A percentile compares a stretch with the other conserved stretches of the same genome.
Evolutionary conservation across 1,140 invertebrate genomes (phyloP).

Genomic region (Rhopalosiphum maidis): DNA sequence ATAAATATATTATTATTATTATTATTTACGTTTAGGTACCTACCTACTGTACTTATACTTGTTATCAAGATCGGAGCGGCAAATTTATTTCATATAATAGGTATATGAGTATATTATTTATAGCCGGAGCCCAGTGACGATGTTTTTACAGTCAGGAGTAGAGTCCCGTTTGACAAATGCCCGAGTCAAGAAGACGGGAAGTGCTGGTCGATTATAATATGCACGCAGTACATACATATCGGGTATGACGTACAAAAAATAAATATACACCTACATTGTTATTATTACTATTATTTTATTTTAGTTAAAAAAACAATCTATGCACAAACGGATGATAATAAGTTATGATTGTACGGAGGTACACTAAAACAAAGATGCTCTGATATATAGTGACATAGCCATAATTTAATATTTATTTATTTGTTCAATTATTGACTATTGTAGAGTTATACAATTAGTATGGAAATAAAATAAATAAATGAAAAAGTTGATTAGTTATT

Average conservation of each 20-base stretch:
- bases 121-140: neutral
- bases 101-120: neutral
- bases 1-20: neutral
- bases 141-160: neutral
- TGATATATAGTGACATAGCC: too few species aligned
- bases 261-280: neutral
- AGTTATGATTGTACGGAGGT: too few species aligned
- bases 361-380: too few species aligned
- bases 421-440: neutral
- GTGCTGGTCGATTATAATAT: neutral
- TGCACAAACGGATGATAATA: too few species aligned
- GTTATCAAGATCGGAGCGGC: slow-evolving; percentile 48
- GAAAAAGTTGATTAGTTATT: neutral
- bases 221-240: neutral
- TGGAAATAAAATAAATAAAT: neutral
- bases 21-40: neutral
- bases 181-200: neutral
- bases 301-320: neutral
- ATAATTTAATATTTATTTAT: too few species aligned
- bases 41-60: neutral
- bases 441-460: too few species aligned
- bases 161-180: neutral
- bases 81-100: neutral
- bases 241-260: neutral
- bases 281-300: neutral